A percentile compares a stretch with the other conserved stretches of the same genome.
Evolutionary conservation across 2,797 vertebrate genomes (phyloP).

Genomic region (Anguilla anguilla): DNA sequence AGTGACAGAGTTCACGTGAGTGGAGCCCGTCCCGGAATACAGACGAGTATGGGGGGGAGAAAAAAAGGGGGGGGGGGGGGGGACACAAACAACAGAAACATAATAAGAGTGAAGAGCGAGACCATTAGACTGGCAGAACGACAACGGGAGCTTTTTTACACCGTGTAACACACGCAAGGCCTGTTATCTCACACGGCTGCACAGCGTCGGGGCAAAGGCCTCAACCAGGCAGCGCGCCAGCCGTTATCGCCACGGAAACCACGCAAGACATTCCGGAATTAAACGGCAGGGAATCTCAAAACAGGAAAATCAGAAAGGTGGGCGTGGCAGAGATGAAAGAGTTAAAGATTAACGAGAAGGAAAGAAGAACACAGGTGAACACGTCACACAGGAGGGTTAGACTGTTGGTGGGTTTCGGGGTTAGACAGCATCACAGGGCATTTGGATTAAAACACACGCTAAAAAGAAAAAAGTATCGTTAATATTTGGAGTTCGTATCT

Average conservation of each 20-base stretch:
- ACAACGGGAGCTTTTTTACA: neutral
- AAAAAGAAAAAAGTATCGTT: constrained; percentile 33
- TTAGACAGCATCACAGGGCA: constrained; percentile 24
- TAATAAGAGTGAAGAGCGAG: neutral
- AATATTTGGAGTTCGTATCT: constrained; percentile 22
- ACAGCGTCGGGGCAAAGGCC: neutral
- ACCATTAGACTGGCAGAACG: neutral
- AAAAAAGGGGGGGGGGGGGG: neutral
- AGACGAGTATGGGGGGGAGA: neutral
- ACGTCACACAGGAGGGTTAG: neutral
- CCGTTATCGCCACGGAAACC: neutral
- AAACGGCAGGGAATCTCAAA: neutral
- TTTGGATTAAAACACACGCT: constrained; percentile 22
- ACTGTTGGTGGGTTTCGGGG: neutral
- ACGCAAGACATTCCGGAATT: neutral
- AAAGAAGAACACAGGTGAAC: neutral
- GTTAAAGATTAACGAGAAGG: constrained; percentile 12
- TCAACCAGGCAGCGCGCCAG: constrained; percentile 14
- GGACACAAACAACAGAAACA: constrained; percentile 6
- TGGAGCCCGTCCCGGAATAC: constrained; percentile 29
- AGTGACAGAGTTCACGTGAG: constrained; percentile 15
- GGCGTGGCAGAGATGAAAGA: neutral
- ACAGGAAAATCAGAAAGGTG: neutral
- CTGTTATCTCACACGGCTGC: neutral
- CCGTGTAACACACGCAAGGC: neutral